Base-by-base conservation (phyloP, 2,797 vertebrate species). In the Lagodon rhomboides region DNA sequence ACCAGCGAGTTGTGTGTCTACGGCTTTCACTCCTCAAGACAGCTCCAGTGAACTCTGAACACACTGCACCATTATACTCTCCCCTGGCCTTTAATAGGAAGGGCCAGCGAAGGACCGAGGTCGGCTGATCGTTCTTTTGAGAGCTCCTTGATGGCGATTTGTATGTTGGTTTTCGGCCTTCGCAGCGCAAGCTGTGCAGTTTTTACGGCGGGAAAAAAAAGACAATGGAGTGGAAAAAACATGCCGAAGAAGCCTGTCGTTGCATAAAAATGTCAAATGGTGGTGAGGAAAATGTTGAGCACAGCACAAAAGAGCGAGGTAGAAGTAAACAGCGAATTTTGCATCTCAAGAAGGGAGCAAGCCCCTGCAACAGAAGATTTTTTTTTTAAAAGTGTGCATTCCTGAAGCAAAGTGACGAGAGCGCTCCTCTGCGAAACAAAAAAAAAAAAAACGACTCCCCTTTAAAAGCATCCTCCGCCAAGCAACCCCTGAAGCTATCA, bases 11-110 rank as follows among this genome's bases (percentile, higher is more conserved):
- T 51, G 83, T 85, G 84, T 65, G 77, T 90, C 71, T 84, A 30
- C 84, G 82, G 84, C 77, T 85, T 77, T 79, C 73, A 51, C 84
- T 85, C 75, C 73, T 80, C 79, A 85, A 85, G 71, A 87, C 80
- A 82, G 73, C 85, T 86, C 83, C 75, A 80, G 66, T 88, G 74
- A 89, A 82, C 81, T 81, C 73, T 70, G 79, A 80, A 79, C 84
- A 87, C 83, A 62, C 70, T 56, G 85, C 87, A 75, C 82, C 87
- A 79, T 83, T 87, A 88, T 77, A 77, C 83, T 60, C 53, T 51
- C 71, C 68, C 58, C 70, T n/a, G 71, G 84, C 51, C 68, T 81
- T 80, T 49, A 71, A 68, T 30, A 41, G 67, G 55, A 68, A 38
- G 62, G 72, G 65, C 67, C 55, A 22, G 58, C 41, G 76, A 54